Base-by-base conservation (phyloP, 1,140 invertebrate species). In the Tigriopus japonicus region DNA sequence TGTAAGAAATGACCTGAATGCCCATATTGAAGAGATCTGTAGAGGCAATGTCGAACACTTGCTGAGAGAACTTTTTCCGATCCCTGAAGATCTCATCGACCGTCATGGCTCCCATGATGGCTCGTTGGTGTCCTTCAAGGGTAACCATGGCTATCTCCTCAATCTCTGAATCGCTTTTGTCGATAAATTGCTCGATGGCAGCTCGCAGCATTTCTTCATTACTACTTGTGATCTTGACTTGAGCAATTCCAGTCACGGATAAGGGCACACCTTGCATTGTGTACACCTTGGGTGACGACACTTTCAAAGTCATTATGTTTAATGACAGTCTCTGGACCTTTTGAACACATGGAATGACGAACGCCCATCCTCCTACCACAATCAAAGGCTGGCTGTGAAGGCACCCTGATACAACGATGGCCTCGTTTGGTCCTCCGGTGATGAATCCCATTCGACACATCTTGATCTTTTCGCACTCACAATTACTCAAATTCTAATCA, bases 1-100 rank as follows among this genome's bases (percentile, higher is more conserved):
- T 74, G 66, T 74, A 74, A 62, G 71, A 73, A 55, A 75, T 74
- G 28, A 75, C 73, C 43, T 61, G 59, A 10, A 61, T 74, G 12
- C 73, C 73, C 73, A 75, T 74, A 63, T 75, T 75, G 49, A 75
- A 68, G 52, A 75, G 63, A 64, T 75, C 73, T 23, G 72, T 72
- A 10, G 71, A 73, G 2, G 73, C 73, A 24, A 75, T 63, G 56
- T 74, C 72, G 66, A 75, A 75, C 14, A 75, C 73, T 62, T 71
- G 69, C 55, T 71, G 70, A 12, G 71, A 72, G 64, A 75, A 75
- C 67, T 74, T 75, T 68, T 75, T 73, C 35, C 73, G 65, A 60
- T 75, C 73, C 62, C 72, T 73, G 67, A 74, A 75, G 56, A 75
- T 75, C 67, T 75, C 73, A 70, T 73, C 63, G 7, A 63, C 58